Percentiles rank a stretch among this genome's conserved stretches.
phyloP scores from a whole-genome alignment of 1,140 invertebrate species.

The Heliconius nattereri region DNA sequence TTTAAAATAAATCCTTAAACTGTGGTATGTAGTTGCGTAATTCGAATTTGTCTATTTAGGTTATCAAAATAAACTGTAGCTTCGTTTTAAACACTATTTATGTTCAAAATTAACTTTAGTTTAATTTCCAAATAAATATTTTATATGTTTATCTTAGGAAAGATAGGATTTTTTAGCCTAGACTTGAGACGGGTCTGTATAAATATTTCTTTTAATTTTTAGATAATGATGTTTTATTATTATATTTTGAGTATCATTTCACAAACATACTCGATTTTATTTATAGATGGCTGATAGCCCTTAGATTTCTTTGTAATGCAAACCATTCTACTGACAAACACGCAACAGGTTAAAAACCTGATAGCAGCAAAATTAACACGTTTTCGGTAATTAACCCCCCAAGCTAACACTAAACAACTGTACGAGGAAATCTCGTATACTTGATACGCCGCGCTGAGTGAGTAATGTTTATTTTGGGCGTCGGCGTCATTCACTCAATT shows the following conservation, averaged over 20 bases:
- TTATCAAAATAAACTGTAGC: not conserved
- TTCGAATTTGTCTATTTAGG: not conserved
- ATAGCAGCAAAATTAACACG: not conserved
- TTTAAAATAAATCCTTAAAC: not conserved
- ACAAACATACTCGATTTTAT: no score
- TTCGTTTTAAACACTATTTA: constrained; percentile 1
- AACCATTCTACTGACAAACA: not conserved
- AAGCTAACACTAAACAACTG: constrained; percentile 18
- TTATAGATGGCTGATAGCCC: no score
- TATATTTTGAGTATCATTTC: no score
- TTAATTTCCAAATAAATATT: not conserved
- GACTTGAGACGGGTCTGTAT: no score
- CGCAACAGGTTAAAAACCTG: not conserved
- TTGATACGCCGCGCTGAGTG: constrained; percentile 44
- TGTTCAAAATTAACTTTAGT: not conserved
- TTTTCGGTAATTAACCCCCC: not conserved
- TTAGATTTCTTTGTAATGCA: not conserved
- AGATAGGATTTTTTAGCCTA: no score
- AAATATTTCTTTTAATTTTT: no score
- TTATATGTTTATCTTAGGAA: not conserved
- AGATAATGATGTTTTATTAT: no score
- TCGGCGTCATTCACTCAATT: constrained; percentile 33
- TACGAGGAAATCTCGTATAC: constrained; percentile 41
- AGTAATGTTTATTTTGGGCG: constrained; percentile 51
- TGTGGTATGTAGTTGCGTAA: not conserved